Evolutionary conservation across 37 sponge, comb jelly and placozoan genomes (phyloP), one percentile per base, ranked within the genome.

Genomic region (Cliona cf. orientalis): DNA sequence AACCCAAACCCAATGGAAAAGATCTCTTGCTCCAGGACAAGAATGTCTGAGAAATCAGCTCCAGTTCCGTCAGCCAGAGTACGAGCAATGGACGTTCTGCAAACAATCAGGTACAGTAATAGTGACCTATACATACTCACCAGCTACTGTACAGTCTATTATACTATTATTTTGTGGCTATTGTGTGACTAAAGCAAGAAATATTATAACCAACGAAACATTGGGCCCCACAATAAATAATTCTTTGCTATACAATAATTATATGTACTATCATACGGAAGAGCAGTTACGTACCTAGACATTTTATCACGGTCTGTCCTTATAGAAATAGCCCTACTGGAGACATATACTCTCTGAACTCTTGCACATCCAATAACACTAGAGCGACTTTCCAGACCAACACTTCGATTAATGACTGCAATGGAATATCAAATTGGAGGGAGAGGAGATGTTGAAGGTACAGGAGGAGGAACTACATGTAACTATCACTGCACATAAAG

Each of bases 331-430:
- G 19, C 38, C 0, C 5, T 2, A 33, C 17, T 1, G 33, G 81
- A 46, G 1, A 41, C 32, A 23, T 68, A 70, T 41, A 38, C 32
- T 57, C 59, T 40, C 0, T 7, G 33, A 36, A 88, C 58, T 2
- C 25, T 45, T 0, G 63, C 89, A 76, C 89, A 88, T 34, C 66
- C 75, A 73, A 88, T 76, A 42, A 80, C 0, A 1, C 79, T n/a
- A n/a, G 0, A 5, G 31, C 41, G 46, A 21, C 34, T 29, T 25
- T 88, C 83, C 9, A 88, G 60, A 36, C 75, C 89, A 76, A 88
- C 40, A 25, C 83, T 82, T 22, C 89, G 83, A 38, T 66, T 66
- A 60, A 82, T 32, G 58, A 88, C 89, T 88, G 49, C 46, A 68
- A 39, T n/a, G n/a, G n/a, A n/a, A n/a, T n/a, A n/a, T n/a, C n/a